A percentile compares a stretch with the other conserved stretches of the same genome.
Conservation (phyloP, 1,140 invertebrate species). For the Panagrolaimus sp. region DNA sequence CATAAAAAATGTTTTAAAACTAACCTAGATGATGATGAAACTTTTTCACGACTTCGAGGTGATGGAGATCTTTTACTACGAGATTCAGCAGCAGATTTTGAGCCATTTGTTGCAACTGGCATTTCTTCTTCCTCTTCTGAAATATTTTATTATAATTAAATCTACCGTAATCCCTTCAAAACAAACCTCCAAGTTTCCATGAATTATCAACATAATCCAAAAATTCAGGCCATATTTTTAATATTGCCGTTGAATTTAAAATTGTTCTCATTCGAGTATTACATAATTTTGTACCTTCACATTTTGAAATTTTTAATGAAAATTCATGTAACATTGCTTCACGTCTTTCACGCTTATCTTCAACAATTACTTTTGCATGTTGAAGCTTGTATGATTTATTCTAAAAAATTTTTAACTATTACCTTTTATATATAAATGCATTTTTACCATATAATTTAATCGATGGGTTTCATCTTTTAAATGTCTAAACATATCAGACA, state of each 20-base stretch:
- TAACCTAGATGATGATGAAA: no score
- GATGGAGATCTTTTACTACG: neutral
- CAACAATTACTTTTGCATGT: constrained; percentile 9
- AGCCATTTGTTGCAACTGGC: neutral
- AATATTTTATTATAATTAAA: neutral
- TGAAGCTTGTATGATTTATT: constrained; percentile 24
- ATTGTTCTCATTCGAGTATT: constrained; percentile 28
- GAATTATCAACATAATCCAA: constrained; percentile 24
- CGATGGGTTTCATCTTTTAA: constrained; percentile 20
- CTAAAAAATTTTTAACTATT: constrained; percentile 2
- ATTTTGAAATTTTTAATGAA: constrained; percentile 14
- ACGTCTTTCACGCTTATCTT: neutral
- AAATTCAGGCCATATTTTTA: constrained; percentile 25
- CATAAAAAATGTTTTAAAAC: no score
- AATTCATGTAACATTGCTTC: constrained; percentile 19
- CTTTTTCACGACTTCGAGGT: neutral
- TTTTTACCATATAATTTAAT: constrained; percentile 25
- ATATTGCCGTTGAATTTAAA: constrained; percentile 18
- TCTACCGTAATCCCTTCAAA: neutral
- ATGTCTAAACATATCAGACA: constrained; percentile 25
- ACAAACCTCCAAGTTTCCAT: constrained; percentile 21
- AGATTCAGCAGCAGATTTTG: neutral
- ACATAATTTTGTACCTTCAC: constrained; percentile 18
- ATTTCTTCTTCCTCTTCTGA: neutral
- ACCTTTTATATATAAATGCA: neutral